These are phyloP conservation scores for Sparus aurata DNA, from an alignment of 2,797 vertebrate genomes.

Conservation along the genomic window DNA sequence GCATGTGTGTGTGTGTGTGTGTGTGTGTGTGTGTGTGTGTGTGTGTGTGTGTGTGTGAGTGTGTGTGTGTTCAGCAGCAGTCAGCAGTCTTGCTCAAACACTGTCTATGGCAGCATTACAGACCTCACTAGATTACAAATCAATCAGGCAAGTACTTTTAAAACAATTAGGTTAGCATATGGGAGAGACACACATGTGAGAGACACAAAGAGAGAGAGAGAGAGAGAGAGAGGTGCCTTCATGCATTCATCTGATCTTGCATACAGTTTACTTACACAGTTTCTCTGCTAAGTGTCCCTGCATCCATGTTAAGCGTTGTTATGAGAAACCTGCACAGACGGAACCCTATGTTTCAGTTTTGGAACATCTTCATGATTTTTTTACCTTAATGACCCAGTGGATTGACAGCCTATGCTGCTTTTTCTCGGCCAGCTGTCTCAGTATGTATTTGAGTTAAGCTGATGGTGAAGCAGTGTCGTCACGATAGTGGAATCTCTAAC, in stretches of 20 bases:
- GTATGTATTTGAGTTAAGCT: not conserved
- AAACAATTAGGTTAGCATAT: conserved; percentile 60
- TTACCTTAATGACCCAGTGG: not conserved
- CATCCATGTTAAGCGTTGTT: conserved; percentile 15
- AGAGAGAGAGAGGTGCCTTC: not conserved
- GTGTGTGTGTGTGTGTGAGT: conserved; percentile 33
- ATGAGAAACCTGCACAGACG: not conserved
- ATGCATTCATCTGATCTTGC: conserved; percentile 6
- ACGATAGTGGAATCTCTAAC: no score
- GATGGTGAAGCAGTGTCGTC: not conserved
- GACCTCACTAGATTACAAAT: conserved; percentile 61
- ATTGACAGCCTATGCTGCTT: not conserved
- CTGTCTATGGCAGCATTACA: conserved; percentile 68
- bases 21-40: conserved; percentile 20
- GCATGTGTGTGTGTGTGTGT: conserved; percentile 38
- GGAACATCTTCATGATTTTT: not conserved
- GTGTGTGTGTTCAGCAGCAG: conserved; percentile 51
- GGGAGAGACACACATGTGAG: conserved; percentile 4
- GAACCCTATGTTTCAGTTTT: not conserved
- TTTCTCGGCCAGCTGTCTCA: not conserved
- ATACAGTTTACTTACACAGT: not conserved
- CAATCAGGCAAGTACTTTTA: conserved; percentile 69
- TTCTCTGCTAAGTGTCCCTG: conserved; percentile 13
- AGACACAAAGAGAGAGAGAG: not conserved
- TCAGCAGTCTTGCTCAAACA: conserved; percentile 77